These are phyloP conservation scores for Meteorus colon DNA, from an alignment of 2,888 invertebrate genomes.

Conservation along the genomic window DNA sequence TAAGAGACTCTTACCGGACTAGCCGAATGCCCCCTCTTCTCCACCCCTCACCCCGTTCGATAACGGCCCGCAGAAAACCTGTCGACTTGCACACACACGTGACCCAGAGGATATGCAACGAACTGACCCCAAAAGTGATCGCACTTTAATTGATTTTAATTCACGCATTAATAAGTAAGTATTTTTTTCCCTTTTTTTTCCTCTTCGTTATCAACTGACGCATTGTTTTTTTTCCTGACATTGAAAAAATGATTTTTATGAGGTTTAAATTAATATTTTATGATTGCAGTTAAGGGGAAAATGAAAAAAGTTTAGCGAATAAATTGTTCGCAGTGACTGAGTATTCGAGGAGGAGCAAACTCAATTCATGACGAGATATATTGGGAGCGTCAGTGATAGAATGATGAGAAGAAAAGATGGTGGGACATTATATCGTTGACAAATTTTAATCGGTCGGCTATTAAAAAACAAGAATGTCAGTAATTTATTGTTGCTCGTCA, in stretches of 20 bases:
- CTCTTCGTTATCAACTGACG: background rate
- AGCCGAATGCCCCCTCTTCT: slow-evolving; percentile 20
- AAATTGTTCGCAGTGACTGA: background rate
- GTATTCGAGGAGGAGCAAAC: too few species aligned
- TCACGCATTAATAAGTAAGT: background rate
- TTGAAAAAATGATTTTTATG: too few species aligned
- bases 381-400: background rate
- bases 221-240: background rate
- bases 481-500: background rate
- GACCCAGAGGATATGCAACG: slow-evolving; percentile 24
- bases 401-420: background rate
- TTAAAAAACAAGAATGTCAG: background rate
- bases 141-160: slow-evolving; percentile 10
- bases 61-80: slow-evolving; percentile 26
- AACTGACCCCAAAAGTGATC: slow-evolving; percentile 13
- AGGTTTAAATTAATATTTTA: too few species aligned
- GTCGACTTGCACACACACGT: slow-evolving; percentile 20
- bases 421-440: background rate
- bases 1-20: slow-evolving; percentile 18
- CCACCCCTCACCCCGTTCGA: slow-evolving; percentile 14
- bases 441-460: background rate
- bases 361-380: background rate
- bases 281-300: too few species aligned
- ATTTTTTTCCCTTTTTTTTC: background rate
- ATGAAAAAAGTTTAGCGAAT: background rate